Percentiles rank a stretch among this genome's conserved stretches.
Conservation (phyloP, 2,797 vertebrate genomes). For the Pseudochromis fuscus region DNA sequence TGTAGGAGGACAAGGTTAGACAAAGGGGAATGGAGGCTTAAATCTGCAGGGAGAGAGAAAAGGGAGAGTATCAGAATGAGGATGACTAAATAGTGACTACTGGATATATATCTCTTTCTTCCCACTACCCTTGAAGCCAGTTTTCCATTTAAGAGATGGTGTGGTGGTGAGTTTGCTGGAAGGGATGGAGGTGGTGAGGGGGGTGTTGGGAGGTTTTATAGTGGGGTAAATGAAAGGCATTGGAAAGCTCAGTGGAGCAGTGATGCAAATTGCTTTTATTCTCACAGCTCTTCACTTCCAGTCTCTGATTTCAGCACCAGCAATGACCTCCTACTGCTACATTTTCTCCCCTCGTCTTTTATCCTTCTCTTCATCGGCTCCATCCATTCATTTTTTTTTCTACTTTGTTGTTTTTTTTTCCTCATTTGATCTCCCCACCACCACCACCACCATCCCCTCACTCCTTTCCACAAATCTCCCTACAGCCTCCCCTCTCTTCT, state of each 20-base stretch:
- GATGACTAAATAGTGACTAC: slow-evolving; percentile 27
- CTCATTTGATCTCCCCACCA: slow-evolving; percentile 7
- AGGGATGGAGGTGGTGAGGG: slow-evolving; percentile 19
- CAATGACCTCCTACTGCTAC: slow-evolving; percentile 61
- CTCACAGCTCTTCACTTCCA: slow-evolving; percentile 62
- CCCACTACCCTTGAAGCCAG: slow-evolving; percentile 52
- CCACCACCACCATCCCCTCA: slow-evolving; percentile 9
- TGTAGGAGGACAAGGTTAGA: background rate
- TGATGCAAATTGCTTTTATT: slow-evolving; percentile 80
- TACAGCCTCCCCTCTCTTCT: slow-evolving; percentile 4
- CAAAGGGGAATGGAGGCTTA: slow-evolving; percentile 2
- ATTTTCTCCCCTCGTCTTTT: slow-evolving; percentile 16
- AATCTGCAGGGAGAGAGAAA: slow-evolving; percentile 22
- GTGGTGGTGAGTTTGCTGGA: slow-evolving; percentile 46
- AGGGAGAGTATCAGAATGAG: slow-evolving; percentile 20
- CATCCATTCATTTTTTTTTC: slow-evolving; percentile 12
- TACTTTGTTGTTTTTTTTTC: slow-evolving; percentile 26
- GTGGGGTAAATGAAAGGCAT: slow-evolving; percentile 71
- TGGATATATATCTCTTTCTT: slow-evolving; percentile 38
- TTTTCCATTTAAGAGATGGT: slow-evolving; percentile 60
- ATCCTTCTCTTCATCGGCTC: slow-evolving; percentile 32
- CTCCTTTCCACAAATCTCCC: slow-evolving; percentile 20
- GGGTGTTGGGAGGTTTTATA: background rate
- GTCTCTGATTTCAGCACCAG: slow-evolving; percentile 60
- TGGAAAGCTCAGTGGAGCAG: slow-evolving; percentile 71